Evolutionary conservation across 2,797 vertebrate species (phyloP).

Genomic region (Sebastes dallii): DNA sequence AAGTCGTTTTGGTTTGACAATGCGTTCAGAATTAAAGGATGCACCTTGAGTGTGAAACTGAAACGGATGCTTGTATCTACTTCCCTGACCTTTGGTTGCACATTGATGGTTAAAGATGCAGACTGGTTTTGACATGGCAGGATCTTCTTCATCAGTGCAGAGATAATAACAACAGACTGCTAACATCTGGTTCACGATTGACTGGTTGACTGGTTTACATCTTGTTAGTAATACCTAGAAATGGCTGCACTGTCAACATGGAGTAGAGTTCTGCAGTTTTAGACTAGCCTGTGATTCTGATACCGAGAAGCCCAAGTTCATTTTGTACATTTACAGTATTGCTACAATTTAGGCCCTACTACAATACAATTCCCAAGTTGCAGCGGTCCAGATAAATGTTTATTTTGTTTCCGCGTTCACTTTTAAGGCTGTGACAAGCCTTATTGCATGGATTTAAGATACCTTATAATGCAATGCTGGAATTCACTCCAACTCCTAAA

Average conservation of each 20-base stretch:
- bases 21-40: background rate
- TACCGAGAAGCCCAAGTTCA: background rate
- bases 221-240: background rate
- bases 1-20: background rate
- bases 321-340: background rate
- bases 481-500: conserved; percentile 8
- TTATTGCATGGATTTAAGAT: background rate
- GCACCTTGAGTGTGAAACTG: background rate
- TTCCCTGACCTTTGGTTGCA: background rate
- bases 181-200: background rate
- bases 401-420: background rate
- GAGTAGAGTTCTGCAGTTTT: background rate
- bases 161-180: background rate
- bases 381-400: background rate
- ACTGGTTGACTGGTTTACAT: background rate
- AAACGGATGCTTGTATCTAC: background rate
- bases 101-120: background rate
- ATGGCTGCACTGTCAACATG: background rate
- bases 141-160: background rate
- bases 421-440: background rate
- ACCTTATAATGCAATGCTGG: background rate
- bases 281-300: background rate
- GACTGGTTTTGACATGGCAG: background rate
- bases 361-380: background rate
- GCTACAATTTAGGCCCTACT: background rate